Evolutionary conservation across 2,888 invertebrate genomes (phyloP), one percentile per base, ranked within the genome.

Genomic region (Xestoiulus laeticollis): DNA sequence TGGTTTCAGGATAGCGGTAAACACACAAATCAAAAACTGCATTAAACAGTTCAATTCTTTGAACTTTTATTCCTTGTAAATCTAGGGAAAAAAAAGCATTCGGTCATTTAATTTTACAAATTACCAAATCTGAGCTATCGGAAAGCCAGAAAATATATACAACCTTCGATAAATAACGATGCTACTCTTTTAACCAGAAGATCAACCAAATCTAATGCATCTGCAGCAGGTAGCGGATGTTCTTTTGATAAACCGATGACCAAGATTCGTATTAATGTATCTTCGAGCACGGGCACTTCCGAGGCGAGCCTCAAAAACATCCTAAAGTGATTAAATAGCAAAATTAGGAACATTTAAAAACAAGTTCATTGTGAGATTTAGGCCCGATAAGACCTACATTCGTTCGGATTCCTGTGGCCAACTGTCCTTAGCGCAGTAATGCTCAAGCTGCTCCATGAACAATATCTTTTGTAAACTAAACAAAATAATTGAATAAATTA

Each of bases 341-440:
- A 8, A n/a, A 85, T 43, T 26, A 85, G 43, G 32, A 32, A 89
- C 16, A 68, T 16, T 16, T 59, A 22, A 12, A 38, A 33, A 85
- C 44, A 43, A 8, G 32, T 16, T 30, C 38, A 89, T 85, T n/a
- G n/a, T n/a, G 85, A 5, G 6, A 85, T n/a, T n/a, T 44, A 38
- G n/a, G n/a, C 16, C 8, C 8, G 19, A 44, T 32, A 38, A 16
- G 26, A 85, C 84, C 89, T 89, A 92, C 92, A 90, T 90, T 90
- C 98, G 94, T 90, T 99, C 98, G 12, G 95, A 95, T 92, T 99
- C 99, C 0, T 96, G 95, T 0, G 98, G 98, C 97, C 98, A 98
- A 89, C 92, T 93, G 90, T 94, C 94, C 92, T 96, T 96, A 92
- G 96, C 96, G 91, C 95, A 95, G 92, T 97, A 97, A 88, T 95